Evolutionary conservation across 2,888 invertebrate genomes (phyloP).

Genomic region (Achlya flavicornis): DNA sequence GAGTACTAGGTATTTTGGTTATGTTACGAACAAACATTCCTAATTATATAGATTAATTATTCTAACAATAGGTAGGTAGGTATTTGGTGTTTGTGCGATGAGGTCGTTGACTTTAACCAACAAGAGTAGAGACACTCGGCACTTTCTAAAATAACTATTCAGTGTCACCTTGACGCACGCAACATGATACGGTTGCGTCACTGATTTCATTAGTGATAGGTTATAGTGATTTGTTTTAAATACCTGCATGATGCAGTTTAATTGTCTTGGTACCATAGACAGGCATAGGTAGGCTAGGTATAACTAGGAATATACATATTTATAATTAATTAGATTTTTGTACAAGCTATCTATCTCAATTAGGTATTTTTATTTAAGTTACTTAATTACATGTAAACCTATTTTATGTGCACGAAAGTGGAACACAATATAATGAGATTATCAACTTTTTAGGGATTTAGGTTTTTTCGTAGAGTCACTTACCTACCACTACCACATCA

Average conservation of each 20-base stretch:
- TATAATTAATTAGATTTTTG: not conserved
- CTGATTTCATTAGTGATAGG: constrained; percentile 50
- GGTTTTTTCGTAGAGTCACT: not conserved
- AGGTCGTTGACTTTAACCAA: constrained; percentile 68
- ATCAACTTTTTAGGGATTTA: too few relatives aligned
- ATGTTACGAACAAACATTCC: not conserved
- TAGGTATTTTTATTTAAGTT: not conserved
- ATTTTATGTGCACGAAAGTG: not conserved
- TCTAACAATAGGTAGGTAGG: constrained; percentile 25
- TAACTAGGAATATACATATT: not conserved
- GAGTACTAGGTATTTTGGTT: not conserved
- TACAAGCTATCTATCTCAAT: not conserved
- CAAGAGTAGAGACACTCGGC: constrained; percentile 60
- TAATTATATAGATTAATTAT: constrained; percentile 13
- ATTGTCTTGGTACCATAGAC: not conserved
- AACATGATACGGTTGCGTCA: constrained; percentile 67
- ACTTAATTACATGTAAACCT: not conserved
- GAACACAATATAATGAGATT: not conserved
- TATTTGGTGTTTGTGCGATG: constrained; percentile 30
- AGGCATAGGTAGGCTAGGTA: not conserved
- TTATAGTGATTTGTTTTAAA: constrained; percentile 41
- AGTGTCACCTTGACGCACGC: constrained; percentile 76
- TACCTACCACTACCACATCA: not conserved
- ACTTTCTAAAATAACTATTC: constrained; percentile 81
- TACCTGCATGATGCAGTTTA: constrained; percentile 20